Conservation (phyloP, 2,888 invertebrate genomes). For the Cheilosia pagana region DNA sequence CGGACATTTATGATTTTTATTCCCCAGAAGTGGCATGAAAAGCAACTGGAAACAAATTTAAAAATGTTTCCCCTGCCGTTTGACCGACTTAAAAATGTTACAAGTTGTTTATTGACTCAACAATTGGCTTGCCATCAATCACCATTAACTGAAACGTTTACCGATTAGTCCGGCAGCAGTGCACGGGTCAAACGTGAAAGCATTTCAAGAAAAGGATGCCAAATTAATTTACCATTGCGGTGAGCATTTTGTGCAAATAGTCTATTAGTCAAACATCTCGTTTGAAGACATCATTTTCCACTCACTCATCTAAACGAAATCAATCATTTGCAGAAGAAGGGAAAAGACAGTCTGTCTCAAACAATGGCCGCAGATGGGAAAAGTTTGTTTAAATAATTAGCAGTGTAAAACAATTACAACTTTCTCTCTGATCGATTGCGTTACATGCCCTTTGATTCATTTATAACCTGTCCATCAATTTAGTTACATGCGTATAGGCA, state of each 20-base stretch:
- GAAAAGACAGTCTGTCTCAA: conserved; percentile 20
- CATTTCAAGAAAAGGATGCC: conserved; percentile 19
- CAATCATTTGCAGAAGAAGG: conserved; percentile 40
- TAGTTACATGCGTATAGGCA: background rate
- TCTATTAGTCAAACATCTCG: background rate
- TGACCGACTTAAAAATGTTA: too few species aligned
- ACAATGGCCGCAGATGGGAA: conserved; percentile 31
- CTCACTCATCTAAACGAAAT: conserved; percentile 43
- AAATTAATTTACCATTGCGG: conserved; percentile 32
- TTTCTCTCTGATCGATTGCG: conserved; percentile 38
- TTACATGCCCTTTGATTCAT: conserved; percentile 7
- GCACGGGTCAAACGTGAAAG: conserved; percentile 8
- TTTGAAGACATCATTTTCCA: background rate
- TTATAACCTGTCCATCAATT: conserved; percentile 15
- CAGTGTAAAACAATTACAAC: conserved; percentile 34
- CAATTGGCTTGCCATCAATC: conserved; percentile 23
- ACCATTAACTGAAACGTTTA: background rate
- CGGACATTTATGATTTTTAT: background rate
- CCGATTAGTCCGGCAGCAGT: conserved; percentile 1
- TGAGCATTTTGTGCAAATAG: conserved; percentile 7
- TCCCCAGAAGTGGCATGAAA: background rate
- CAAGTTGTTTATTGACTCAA: background rate
- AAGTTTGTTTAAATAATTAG: conserved; percentile 21
- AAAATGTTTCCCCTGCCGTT: too few species aligned
- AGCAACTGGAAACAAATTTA: too few species aligned